Evolutionary conservation across 2,888 invertebrate genomes (phyloP).

Genomic region (Netelia fuscicornis): DNA sequence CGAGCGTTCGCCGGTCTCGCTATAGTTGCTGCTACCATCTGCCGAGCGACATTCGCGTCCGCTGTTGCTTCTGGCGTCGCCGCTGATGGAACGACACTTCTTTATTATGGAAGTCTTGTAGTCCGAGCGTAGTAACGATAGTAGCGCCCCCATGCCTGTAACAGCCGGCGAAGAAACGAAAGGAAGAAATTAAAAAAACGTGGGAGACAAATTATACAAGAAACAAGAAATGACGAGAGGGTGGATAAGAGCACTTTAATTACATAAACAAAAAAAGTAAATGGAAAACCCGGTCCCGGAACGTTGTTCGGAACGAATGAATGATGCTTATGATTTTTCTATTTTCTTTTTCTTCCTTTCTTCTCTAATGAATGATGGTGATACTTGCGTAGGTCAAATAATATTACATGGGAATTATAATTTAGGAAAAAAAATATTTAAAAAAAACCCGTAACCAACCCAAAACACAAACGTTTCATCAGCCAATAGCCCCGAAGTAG

Average conservation of each 20-base stretch:
- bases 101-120: constrained; percentile 74
- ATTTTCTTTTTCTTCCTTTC: constrained; percentile 5
- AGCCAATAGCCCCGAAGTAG: constrained; percentile 81
- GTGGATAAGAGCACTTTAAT: background rate
- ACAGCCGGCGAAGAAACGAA: constrained; percentile 77
- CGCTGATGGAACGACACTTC: constrained; percentile 70
- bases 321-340: constrained; percentile 11
- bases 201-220: constrained; percentile 53
- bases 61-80: constrained; percentile 70
- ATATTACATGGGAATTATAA: constrained; percentile 67
- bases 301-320: constrained; percentile 28
- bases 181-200: constrained; percentile 66
- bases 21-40: constrained; percentile 70
- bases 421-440: constrained; percentile 2
- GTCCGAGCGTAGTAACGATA: constrained; percentile 82
- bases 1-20: constrained; percentile 75
- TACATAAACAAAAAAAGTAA: constrained; percentile 16
- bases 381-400: constrained; percentile 50
- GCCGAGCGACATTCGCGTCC: constrained; percentile 71
- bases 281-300: constrained; percentile 25
- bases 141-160: constrained; percentile 83
- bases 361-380: constrained; percentile 23
- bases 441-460: constrained; percentile 83
- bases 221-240: constrained; percentile 15
- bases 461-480: constrained; percentile 82